phyloP scores from a whole-genome alignment of 2,113 vertebrate genomes.

The Choloepus hoffmanni region DNA sequence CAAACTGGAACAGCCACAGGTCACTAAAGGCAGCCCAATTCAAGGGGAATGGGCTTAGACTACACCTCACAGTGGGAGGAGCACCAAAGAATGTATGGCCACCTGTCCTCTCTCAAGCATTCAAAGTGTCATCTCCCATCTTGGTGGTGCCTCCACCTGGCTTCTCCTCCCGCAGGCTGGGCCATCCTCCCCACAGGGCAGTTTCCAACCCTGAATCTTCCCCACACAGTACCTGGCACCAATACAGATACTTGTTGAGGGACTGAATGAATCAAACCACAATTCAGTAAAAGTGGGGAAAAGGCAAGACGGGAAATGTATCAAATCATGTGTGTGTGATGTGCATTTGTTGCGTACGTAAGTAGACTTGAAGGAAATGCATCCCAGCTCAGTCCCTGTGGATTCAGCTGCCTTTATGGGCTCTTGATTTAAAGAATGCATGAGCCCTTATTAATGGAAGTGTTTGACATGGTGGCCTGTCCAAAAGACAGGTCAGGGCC shows the following conservation, averaged over 20 bases:
- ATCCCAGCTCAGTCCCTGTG: background rate
- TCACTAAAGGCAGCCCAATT: background rate
- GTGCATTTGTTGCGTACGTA: rapidly evolving
- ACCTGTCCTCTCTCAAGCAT: rapidly evolving
- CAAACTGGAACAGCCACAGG: too few species aligned
- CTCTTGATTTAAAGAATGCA: background rate
- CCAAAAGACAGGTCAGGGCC: too few species aligned
- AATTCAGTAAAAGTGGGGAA: background rate
- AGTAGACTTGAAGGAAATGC: background rate
- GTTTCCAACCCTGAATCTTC: background rate
- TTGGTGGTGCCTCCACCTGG: rapidly evolving
- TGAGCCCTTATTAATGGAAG: too few species aligned
- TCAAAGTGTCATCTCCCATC: background rate
- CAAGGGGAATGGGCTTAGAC: too few species aligned
- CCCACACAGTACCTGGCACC: rapidly evolving
- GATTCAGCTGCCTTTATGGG: too few species aligned
- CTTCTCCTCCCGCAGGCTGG: background rate
- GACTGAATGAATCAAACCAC: background rate
- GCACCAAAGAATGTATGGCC: background rate
- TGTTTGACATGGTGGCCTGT: background rate
- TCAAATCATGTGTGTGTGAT: rapidly evolving
- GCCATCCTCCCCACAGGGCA: background rate
- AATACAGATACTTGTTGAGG: background rate
- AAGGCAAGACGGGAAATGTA: background rate
- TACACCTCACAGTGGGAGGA: background rate